Conservation (phyloP, 2,113 vertebrate genomes). For the Rhagologus leucostigma region DNA sequence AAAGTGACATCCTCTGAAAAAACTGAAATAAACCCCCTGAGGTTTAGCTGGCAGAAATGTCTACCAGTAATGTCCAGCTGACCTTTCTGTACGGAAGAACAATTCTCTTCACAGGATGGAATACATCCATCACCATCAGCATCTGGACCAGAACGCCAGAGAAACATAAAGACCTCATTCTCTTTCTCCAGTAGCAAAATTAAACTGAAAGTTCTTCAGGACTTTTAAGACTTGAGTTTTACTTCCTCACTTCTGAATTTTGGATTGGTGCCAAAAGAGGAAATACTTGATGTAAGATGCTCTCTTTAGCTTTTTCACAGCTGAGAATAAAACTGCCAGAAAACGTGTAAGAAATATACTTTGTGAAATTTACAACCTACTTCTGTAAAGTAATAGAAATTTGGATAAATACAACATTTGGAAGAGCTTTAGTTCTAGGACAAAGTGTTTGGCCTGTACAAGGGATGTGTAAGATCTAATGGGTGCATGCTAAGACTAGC, state of each 20-base stretch:
- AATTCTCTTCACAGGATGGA: background rate
- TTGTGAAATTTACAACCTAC: background rate
- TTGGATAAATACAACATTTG: background rate
- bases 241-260: background rate
- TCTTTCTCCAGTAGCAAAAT: background rate
- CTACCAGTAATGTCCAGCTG: background rate
- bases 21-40: rapidly evolving
- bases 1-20: background rate
- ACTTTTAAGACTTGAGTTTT: background rate
- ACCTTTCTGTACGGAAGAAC: background rate
- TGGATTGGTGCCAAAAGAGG: background rate
- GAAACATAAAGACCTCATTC: background rate
- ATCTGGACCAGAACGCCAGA: background rate
- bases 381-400: background rate
- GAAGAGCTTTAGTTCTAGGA: background rate
- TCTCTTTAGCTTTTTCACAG: background rate
- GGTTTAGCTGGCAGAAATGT: background rate
- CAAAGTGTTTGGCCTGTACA: background rate
- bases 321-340: background rate
- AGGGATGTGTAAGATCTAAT: background rate
- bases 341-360: background rate
- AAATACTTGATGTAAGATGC: background rate
- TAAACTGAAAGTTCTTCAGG: background rate
- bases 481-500: background rate
- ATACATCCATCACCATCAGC: rapidly evolving